Evolutionary conservation across 2,797 vertebrate genomes (phyloP), one percentile per base, ranked within the genome.

Genomic region (Anisognathus igniventris): DNA sequence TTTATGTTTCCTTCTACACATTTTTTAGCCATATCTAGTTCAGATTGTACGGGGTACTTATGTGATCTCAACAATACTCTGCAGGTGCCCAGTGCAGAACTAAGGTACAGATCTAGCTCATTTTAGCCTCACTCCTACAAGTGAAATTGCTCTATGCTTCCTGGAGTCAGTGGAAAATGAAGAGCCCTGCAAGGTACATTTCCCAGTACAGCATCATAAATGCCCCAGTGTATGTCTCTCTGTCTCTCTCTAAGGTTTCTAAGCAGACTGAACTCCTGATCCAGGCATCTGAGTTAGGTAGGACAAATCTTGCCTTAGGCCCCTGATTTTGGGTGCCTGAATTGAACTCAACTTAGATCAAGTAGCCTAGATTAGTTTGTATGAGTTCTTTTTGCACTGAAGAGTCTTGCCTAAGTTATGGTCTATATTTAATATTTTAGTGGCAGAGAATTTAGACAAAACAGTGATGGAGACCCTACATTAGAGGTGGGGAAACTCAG

Each of bases 1-100:
- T 8, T 24, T 39, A 9, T 9, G 2, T 27, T 85, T 89, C 37
- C 27, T 87, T 89, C 30, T 23, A 10, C 0, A 1, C 0, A 1
- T 1, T n/a, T 62, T 88, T 82, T 28, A 66, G 31, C 18, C 1
- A 1, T 58, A 40, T 6, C 2, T 35, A 8, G 53, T 79, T 89
- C 39, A 74, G 20, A 73, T 39, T 35, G 8, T 30, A 14, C 0
- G 0, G 9, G 3, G 3, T 45, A 17, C 11, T 62, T 65, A 19
- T 1, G 2, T 53, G 22, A 40, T 65, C 31, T 76, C 47, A 50
- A 0, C 23, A 25, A 53, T 11, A 51, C 12, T 14, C 17, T 82
- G 10, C 31, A 20, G 9, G n/a, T 37, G 6, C 33, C 60, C 61
- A 40, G 9, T 6, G 30, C 18, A 80, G 45, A 91, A 23, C 13